Conservation (phyloP, 2,888 invertebrate species). For the Ernsta delagoae region DNA sequence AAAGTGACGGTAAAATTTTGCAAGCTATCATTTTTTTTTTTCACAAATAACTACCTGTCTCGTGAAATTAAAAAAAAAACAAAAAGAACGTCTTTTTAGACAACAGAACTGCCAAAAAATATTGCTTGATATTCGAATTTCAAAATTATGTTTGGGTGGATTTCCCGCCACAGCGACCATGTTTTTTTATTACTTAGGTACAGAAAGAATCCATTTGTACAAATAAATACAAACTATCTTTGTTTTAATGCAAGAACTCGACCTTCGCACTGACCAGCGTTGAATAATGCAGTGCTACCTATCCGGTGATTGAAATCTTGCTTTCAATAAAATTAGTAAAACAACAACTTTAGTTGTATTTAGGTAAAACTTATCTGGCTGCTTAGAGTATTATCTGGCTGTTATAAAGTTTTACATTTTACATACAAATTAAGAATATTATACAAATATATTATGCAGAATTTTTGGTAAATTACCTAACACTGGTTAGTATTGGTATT, state of each 20-base stretch:
- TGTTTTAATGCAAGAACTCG: conserved; percentile 39
- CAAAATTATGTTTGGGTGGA: not conserved
- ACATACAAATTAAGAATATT: no score
- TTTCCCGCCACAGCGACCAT: conserved; percentile 15
- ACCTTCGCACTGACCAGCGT: conserved; percentile 46
- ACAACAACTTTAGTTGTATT: not conserved
- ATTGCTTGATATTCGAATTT: no score
- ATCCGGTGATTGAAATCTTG: conserved; percentile 40
- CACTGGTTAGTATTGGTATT: no score
- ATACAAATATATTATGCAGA: no score
- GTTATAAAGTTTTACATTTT: no score
- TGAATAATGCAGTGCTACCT: conserved; percentile 51
- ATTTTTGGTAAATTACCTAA: no score
- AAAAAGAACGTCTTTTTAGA: no score
- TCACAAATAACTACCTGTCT: no score
- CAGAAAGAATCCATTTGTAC: conserved; percentile 39
- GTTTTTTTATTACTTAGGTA: conserved; percentile 20
- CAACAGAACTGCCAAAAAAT: not conserved
- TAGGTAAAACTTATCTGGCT: no score
- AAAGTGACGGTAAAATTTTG: no score
- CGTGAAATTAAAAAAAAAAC: no score
- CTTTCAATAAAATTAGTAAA: conserved; percentile 17
- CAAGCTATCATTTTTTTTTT: no score
- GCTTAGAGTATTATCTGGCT: not conserved
- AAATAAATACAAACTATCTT: conserved; percentile 50